These are phyloP conservation scores for Enteromius unitaeniatus DNA, from an alignment of 2,797 vertebrate species.

Conservation along the genomic window DNA sequence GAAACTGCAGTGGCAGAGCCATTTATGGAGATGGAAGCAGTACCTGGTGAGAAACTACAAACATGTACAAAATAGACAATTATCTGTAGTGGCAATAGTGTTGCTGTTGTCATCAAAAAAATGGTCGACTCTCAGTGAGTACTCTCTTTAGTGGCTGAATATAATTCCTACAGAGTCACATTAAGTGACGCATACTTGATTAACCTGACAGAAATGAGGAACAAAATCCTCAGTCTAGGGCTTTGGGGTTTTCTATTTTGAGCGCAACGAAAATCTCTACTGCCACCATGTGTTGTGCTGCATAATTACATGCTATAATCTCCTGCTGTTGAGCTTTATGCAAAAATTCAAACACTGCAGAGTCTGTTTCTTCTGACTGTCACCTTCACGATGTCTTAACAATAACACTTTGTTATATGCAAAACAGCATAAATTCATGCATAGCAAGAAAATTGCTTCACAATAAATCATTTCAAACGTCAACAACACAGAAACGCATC, in stretches of 20 bases:
- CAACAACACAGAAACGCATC: not conserved
- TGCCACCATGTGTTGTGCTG: slow-evolving; percentile 45
- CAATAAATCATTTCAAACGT: not conserved
- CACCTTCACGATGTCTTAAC: not conserved
- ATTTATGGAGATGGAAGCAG: slow-evolving; percentile 58
- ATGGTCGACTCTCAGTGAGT: not conserved
- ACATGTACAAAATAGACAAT: not conserved
- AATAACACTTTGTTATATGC: not conserved
- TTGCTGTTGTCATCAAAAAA: not conserved
- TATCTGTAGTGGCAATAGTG: slow-evolving; percentile 13
- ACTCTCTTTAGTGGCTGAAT: not conserved
- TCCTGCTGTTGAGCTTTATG: not conserved
- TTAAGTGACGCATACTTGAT: not conserved
- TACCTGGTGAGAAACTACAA: slow-evolving; percentile 72
- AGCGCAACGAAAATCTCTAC: slow-evolving; percentile 35
- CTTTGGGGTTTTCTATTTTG: not conserved
- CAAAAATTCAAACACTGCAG: not conserved
- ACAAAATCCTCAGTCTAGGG: not conserved
- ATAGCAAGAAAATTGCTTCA: not conserved
- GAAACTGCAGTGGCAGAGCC: slow-evolving; percentile 53
- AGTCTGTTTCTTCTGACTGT: not conserved
- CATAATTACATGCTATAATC: not conserved
- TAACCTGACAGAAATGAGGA: not conserved
- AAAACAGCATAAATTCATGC: not conserved
- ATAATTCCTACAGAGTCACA: not conserved